Evolutionary conservation across 2,888 invertebrate genomes (phyloP).

Genomic region (Stenoptilia bipunctidactyla): DNA sequence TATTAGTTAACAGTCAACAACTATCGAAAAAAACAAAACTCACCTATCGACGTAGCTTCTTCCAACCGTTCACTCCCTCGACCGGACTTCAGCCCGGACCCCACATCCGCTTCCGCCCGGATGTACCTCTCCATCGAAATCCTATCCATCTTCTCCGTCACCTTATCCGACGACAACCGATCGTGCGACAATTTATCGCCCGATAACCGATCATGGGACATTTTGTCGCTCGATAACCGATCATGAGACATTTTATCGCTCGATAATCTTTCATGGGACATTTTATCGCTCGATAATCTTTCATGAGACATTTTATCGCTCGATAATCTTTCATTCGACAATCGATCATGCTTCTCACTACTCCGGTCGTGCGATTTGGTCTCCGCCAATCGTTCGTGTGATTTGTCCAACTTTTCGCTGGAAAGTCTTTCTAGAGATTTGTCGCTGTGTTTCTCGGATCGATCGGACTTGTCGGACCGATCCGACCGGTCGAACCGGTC

Average conservation of each 20-base stretch:
- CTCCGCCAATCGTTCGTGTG: not conserved
- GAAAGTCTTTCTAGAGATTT: slow-evolving; percentile 3
- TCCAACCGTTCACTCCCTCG: slow-evolving; percentile 38
- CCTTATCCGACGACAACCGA: slow-evolving; percentile 8
- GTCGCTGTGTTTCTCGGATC: not conserved
- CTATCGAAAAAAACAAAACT: slow-evolving; percentile 16
- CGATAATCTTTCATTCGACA: slow-evolving; percentile 18
- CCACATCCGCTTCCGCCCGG: slow-evolving; percentile 55
- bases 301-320: slow-evolving; percentile 27
- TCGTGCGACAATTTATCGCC: slow-evolving; percentile 15
- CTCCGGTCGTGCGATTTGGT: not conserved
- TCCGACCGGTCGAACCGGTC: slow-evolving; percentile 9
- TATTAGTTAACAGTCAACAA: not conserved
- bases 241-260: slow-evolving; percentile 27
- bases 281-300: slow-evolving; percentile 26
- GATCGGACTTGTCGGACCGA: slow-evolving; percentile 1
- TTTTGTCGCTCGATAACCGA: slow-evolving; percentile 27
- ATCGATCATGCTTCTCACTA: slow-evolving; percentile 4
- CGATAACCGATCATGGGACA: slow-evolving; percentile 21
- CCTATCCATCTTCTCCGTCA: slow-evolving; percentile 23
- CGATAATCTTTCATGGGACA: slow-evolving; percentile 22
- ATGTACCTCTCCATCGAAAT: slow-evolving; percentile 28
- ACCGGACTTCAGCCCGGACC: slow-evolving; percentile 41
- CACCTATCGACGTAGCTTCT: slow-evolving; percentile 39
- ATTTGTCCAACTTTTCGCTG: not conserved